A percentile compares a stretch with the other conserved stretches of the same genome.
Evolutionary conservation across 2,113 vertebrate genomes (phyloP).

Genomic region (Artemisiospiza belli): DNA sequence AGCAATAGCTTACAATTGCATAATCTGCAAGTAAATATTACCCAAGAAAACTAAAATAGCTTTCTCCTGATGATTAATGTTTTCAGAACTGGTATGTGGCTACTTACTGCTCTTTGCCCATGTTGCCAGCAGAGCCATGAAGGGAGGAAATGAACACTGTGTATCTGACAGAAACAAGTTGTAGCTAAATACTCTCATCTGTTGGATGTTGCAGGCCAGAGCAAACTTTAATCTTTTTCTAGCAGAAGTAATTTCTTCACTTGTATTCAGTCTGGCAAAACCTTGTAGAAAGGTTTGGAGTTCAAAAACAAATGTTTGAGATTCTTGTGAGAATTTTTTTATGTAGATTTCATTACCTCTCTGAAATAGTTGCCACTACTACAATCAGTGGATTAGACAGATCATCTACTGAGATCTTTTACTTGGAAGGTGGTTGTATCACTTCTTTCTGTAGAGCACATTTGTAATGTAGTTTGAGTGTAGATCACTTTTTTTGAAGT

Average conservation of each 20-base stretch:
- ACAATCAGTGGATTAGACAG: background rate
- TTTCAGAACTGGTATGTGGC: background rate
- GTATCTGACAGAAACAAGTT: constrained; percentile 1
- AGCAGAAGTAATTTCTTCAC: background rate
- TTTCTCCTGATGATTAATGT: background rate
- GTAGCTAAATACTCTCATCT: background rate
- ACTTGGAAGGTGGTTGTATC: background rate
- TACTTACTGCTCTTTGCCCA: background rate
- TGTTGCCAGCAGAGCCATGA: background rate
- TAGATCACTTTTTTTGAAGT: background rate
- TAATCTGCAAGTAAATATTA: background rate
- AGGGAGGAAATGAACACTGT: background rate
- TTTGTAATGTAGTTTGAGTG: background rate
- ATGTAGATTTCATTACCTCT: background rate
- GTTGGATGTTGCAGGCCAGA: background rate
- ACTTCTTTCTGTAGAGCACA: background rate
- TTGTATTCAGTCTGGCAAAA: background rate
- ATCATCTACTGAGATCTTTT: background rate
- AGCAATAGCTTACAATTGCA: background rate
- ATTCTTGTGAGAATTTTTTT: background rate
- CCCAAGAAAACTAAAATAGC: background rate
- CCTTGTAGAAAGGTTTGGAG: background rate
- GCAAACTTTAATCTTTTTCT: background rate
- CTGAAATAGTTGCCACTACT: background rate
- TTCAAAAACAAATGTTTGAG: background rate